These are phyloP conservation scores for Lagodon rhomboides DNA, from an alignment of 2,797 vertebrate species.

Conservation along the genomic window DNA sequence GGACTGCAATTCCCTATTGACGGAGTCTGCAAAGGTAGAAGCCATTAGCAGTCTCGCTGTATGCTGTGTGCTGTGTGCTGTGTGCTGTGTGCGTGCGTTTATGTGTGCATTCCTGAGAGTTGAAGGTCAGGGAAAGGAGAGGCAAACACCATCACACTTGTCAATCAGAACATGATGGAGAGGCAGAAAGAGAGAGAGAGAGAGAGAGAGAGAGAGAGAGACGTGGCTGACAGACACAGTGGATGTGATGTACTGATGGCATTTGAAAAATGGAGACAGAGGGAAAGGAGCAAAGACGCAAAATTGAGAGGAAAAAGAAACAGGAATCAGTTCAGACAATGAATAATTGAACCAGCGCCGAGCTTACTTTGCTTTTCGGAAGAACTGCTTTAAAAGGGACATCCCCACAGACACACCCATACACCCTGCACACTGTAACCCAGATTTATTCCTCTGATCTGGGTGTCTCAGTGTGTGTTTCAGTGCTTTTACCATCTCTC, in stretches of 20 bases:
- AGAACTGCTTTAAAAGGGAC: conserved; percentile 34
- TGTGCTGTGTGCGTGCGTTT: conserved; percentile 47
- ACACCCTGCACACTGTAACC: conserved; percentile 33
- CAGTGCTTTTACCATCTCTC: conserved; percentile 21
- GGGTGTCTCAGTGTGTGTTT: conserved; percentile 36
- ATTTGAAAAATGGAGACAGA: conserved; percentile 18
- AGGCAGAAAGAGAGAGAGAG: background rate
- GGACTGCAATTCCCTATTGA: conserved; percentile 59
- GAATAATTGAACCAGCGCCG: conserved; percentile 51
- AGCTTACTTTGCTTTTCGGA: conserved; percentile 18
- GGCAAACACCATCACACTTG: conserved; percentile 73
- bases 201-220: background rate
- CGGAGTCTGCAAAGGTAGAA: conserved; percentile 57
- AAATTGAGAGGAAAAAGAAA: conserved; percentile 10
- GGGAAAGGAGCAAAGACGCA: background rate
- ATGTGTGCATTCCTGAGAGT: conserved; percentile 56
- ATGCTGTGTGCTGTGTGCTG: conserved; percentile 38
- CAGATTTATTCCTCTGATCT: conserved; percentile 53
- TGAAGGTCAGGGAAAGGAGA: conserved; percentile 81
- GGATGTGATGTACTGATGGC: conserved; percentile 31
- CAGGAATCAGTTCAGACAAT: conserved; percentile 37
- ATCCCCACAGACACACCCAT: conserved; percentile 28
- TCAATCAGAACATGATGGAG: conserved; percentile 67
- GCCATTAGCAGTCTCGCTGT: conserved; percentile 74
- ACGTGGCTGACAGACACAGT: conserved; percentile 22